Evolutionary conservation across 2,113 vertebrate species (phyloP).

Genomic region (Cephalopterus ornatus): DNA sequence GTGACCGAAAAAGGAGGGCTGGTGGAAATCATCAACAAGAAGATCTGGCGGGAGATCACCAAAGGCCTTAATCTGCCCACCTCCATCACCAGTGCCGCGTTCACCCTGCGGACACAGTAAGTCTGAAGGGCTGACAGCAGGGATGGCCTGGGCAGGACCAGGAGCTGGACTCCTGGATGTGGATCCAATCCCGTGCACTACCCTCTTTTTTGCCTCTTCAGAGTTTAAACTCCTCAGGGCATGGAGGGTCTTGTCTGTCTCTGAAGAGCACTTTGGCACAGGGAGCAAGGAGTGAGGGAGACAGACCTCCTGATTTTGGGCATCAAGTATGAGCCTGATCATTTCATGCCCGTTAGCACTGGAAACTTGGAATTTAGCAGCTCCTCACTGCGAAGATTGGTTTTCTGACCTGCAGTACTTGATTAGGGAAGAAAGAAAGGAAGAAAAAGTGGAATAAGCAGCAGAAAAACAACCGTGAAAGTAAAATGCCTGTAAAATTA

Average conservation of each 20-base stretch:
- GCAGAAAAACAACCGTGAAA: background rate
- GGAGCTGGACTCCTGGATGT: background rate
- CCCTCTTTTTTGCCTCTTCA: background rate
- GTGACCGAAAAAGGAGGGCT: slow-evolving; percentile 96
- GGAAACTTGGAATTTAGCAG: background rate
- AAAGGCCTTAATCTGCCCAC: slow-evolving; percentile 96
- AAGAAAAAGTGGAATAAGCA: background rate
- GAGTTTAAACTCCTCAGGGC: background rate
- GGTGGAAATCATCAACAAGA: slow-evolving; percentile 98
- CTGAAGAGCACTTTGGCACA: background rate
- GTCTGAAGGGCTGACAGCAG: background rate
- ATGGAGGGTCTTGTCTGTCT: background rate
- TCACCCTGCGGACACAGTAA: slow-evolving; percentile 96
- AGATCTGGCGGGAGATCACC: slow-evolving; percentile 98
- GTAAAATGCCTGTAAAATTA: background rate
- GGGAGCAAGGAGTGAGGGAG: background rate
- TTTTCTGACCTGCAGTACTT: background rate
- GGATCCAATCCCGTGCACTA: background rate
- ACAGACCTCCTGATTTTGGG: background rate
- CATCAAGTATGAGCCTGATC: background rate
- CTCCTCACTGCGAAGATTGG: background rate
- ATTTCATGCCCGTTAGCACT: rapidly evolving
- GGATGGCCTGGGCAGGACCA: background rate
- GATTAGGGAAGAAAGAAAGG: background rate
- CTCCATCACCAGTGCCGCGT: slow-evolving; percentile 96